Base-by-base conservation (phyloP, 2,797 vertebrate genomes). In the Acrossocheilus wenchowensis region DNA sequence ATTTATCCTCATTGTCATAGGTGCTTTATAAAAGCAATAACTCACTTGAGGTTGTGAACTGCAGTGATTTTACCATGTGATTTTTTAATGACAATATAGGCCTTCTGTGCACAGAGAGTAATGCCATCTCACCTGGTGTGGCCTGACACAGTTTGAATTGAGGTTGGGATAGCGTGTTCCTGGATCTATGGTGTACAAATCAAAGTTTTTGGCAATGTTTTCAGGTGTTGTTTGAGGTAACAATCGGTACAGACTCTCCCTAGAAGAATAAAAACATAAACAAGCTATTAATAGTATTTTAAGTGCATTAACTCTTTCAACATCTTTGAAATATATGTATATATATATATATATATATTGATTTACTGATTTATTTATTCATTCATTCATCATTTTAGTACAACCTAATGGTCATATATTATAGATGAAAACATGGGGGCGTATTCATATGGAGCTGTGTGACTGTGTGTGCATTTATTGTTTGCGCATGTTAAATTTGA, bases 171-270 rank as follows among this genome's bases (percentile, higher is more conserved):
- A 99, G 71, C 98, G 96, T 0, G 97, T 98, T 66, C 92, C 97
- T 0, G 98, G 98, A 89, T 99, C 98, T 85, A 99, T 92, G 11
- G 98, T 99, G 94, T 99, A 99, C 91, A 97, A 97, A 17, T 99
- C 98, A 93, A 99, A 98, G 93, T 99, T 98, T 93, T 99, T 99
- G 91, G 93, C 95, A 90, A 99, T 97, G 92, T 99, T 99, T 94
- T 98, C 98, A 60, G 97, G 96, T 48, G 97, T 99, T 0, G 98
- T 99, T 91, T 99, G 98, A 90, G 98, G 97, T 90, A 99, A 94
- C 6, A 99, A 94, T 82, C 98, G 96, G 90, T 99, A 99, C 92
- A 99, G 95, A 91, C 98, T 98, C 91, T 99, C 98, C 90, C 98
- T 99, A 89, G 73, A 77, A 17, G 78, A 66, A 87, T 68, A 85